Base-by-base conservation (phyloP, 2,113 vertebrate genomes). In the Cavia aperea region DNA sequence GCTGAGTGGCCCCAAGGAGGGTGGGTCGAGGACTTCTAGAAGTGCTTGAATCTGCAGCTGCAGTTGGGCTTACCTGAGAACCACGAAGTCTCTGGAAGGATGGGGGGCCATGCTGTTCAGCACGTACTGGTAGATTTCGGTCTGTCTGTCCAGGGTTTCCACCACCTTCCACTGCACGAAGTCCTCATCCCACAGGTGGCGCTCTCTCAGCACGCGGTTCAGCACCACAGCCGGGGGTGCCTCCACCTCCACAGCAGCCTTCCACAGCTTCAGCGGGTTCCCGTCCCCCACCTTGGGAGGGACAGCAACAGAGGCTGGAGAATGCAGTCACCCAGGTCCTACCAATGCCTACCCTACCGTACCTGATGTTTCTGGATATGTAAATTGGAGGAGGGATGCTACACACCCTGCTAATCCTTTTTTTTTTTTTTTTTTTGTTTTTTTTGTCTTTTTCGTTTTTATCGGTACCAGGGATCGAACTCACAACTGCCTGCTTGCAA, bases 121-220 rank as follows among this genome's bases (percentile, higher is more conserved):
- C 94, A 99, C 98, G 4, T 99, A 99, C 95, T 99, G 99, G 95
- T 99, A 99, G 96, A 99, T 96, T 94, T 99, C 99, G 0, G 99
- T 99, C 93, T 99, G 99, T 95, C 98, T 98, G 98, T 99, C 99
- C 94, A 99, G 96, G 1, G 97, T 98, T 94, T 99, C 99, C 2
- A 98, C 98, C n/a, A 99, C 97, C 97, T 99, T 99, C 98, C 99
- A 99, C 95, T 99, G 99, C 96, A 99, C 97, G 86, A 99, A 98
- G 96, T 99, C 99, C 78, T 99, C 98, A 0, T 99, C 99, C 99
- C 99, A 99, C 75, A 99, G 98, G 96, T 99, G 99, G 66, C 99
- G 99, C 97, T 99, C 99, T 94, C 99, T 97, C 90, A 99, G 97
- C 95, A 99, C 98, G 0, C 99, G 98, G 91, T 99, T 99, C 97